These are phyloP conservation scores for Toxonevra muliebris DNA, from an alignment of 2,888 invertebrate species.

Conservation along the genomic window DNA sequence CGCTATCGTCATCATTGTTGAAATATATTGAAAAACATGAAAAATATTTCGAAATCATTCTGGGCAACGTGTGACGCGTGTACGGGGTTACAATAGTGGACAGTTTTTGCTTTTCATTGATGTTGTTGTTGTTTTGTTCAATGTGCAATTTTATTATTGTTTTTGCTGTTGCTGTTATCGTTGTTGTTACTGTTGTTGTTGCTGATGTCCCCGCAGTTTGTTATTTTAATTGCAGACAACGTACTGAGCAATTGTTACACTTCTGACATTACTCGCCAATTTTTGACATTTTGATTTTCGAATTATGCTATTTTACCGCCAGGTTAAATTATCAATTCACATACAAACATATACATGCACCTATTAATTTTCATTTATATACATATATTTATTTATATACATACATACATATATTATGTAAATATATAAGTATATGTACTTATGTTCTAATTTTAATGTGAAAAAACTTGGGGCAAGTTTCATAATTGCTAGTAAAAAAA, in stretches of 20 bases:
- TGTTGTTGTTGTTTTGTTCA: neutral
- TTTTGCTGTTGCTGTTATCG: neutral
- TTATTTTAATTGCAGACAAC: neutral
- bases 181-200: conserved; percentile 16
- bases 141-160: neutral
- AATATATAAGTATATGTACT: too few relatives aligned
- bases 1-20: conserved; percentile 6
- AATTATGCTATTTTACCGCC: conserved; percentile 11
- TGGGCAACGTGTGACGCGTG: neutral
- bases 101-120: too few relatives aligned
- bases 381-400: too few relatives aligned
- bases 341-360: conserved; percentile 28
- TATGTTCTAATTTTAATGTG: too few relatives aligned
- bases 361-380: too few relatives aligned
- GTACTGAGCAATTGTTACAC: conserved; percentile 9
- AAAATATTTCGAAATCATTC: conserved; percentile 7
- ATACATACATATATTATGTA: conserved; percentile 23
- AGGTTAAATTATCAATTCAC: conserved; percentile 32
- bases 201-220: neutral
- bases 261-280: conserved; percentile 28
- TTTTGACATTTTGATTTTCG: conserved; percentile 34
- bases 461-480: too few relatives aligned
- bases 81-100: neutral
- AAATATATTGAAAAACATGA: conserved; percentile 10
- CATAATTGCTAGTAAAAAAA: too few relatives aligned